phyloP scores from a whole-genome alignment of 1,140 invertebrate genomes.

The Drosophila saltans region DNA sequence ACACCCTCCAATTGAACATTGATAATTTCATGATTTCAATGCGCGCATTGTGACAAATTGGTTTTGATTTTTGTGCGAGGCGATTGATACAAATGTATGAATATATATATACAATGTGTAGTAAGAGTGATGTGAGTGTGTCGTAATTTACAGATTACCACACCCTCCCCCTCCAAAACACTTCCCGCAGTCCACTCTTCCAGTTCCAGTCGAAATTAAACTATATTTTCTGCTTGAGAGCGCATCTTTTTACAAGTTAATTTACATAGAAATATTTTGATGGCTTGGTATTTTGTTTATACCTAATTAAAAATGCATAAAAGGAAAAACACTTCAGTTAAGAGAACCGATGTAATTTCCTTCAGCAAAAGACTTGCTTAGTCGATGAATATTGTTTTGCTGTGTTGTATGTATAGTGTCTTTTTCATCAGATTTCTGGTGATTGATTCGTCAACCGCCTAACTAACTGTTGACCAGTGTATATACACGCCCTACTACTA shows the following conservation, averaged over 20 bases:
- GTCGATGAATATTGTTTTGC: too few relatives aligned
- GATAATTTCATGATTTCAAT: slow-evolving; percentile 65
- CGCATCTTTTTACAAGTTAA: slow-evolving; percentile 45
- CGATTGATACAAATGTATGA: slow-evolving; percentile 1
- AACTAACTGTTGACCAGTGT: slow-evolving; percentile 7
- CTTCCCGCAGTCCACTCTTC: background rate
- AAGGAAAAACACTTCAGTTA: slow-evolving; percentile 21
- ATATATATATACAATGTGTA: background rate
- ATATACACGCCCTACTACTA: slow-evolving; percentile 59
- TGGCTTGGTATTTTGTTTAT: slow-evolving; percentile 56
- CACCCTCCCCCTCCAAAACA: slow-evolving; percentile 13
- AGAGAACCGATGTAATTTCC: too few relatives aligned
- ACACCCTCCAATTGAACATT: slow-evolving; percentile 59
- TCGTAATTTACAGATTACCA: slow-evolving; percentile 69
- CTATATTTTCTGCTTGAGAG: slow-evolving; percentile 72
- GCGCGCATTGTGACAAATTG: slow-evolving; percentile 74
- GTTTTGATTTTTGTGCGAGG: slow-evolving; percentile 68
- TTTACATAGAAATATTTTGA: slow-evolving; percentile 52
- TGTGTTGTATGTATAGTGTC: too few relatives aligned
- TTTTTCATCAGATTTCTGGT: background rate
- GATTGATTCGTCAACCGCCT: background rate
- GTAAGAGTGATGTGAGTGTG: slow-evolving; percentile 28
- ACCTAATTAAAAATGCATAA: slow-evolving; percentile 77
- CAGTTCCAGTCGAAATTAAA: slow-evolving; percentile 8
- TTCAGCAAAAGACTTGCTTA: too few relatives aligned